Conservation (phyloP, 2,797 vertebrate genomes). For the Poecilia gillii region DNA sequence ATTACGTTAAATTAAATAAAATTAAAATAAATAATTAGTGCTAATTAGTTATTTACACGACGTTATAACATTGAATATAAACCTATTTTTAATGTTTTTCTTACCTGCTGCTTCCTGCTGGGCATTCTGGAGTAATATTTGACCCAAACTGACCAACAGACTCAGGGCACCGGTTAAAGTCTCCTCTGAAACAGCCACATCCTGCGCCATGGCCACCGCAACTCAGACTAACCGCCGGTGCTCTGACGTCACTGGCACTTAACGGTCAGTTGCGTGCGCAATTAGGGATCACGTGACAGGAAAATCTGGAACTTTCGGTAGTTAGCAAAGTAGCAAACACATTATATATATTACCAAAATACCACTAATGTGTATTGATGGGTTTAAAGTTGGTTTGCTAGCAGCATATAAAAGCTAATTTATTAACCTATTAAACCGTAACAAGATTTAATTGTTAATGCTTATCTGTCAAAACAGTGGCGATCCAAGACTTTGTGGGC, state of each 20-base stretch:
- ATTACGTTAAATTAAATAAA: not conserved
- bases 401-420: not conserved
- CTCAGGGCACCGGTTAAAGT: slow-evolving; percentile 26
- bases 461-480: not conserved
- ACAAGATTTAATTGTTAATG: not conserved
- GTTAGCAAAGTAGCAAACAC: not conserved
- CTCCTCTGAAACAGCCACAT: slow-evolving; percentile 33
- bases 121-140: slow-evolving; percentile 43
- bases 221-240: not conserved
- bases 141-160: slow-evolving; percentile 48
- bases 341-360: no score
- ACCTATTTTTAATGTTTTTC: not conserved
- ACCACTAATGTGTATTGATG: slow-evolving; percentile 10
- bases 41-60: not conserved
- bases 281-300: not conserved
- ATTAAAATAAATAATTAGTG: not conserved
- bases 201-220: slow-evolving; percentile 45
- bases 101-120: slow-evolving; percentile 62
- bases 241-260: not conserved
- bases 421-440: no score
- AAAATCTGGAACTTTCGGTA: not conserved
- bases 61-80: not conserved
- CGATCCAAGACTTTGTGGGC: not conserved
- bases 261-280: not conserved
- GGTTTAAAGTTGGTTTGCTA: not conserved